Percentiles rank a stretch among this genome's conserved stretches.
phyloP scores from a whole-genome alignment of 2,113 vertebrate genomes.

The Procavia capensis region DNA sequence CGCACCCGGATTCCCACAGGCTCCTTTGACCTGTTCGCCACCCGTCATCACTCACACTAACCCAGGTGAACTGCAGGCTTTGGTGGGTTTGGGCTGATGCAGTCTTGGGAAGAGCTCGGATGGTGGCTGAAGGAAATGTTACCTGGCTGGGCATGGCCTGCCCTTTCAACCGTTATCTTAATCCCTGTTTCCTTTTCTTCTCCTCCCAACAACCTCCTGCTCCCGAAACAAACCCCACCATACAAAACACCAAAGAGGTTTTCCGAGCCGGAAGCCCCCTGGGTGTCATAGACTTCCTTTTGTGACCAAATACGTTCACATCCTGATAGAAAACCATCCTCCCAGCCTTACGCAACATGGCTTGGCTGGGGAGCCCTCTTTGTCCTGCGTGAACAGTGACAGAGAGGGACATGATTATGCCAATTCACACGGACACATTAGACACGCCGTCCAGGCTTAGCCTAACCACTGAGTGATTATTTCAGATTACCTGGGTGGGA shows the following conservation, averaged over 20 bases:
- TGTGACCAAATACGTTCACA: not conserved
- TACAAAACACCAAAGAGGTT: not conserved
- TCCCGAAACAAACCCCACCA: not conserved
- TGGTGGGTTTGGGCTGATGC: not conserved
- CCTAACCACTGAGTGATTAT: accelerated
- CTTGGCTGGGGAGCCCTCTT: not conserved
- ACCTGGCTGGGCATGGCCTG: not conserved
- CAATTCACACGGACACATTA: not conserved
- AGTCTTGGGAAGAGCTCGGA: not conserved
- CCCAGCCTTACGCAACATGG: accelerated
- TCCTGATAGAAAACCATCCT: not conserved
- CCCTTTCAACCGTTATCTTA: not conserved
- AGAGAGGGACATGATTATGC: accelerated
- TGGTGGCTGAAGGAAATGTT: not conserved
- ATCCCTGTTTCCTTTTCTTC: not conserved
- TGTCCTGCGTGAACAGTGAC: not conserved
- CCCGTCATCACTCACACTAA: accelerated
- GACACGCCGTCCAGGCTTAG: not conserved
- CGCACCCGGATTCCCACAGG: accelerated
- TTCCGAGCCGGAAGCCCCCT: not conserved
- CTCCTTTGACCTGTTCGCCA: not conserved
- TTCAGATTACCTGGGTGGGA: not conserved
- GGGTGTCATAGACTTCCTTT: not conserved
- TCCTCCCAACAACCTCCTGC: not conserved
- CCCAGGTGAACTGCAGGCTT: accelerated